These are phyloP conservation scores for Rhodophaea formosa DNA, from an alignment of 2,888 invertebrate genomes.

Conservation along the genomic window DNA sequence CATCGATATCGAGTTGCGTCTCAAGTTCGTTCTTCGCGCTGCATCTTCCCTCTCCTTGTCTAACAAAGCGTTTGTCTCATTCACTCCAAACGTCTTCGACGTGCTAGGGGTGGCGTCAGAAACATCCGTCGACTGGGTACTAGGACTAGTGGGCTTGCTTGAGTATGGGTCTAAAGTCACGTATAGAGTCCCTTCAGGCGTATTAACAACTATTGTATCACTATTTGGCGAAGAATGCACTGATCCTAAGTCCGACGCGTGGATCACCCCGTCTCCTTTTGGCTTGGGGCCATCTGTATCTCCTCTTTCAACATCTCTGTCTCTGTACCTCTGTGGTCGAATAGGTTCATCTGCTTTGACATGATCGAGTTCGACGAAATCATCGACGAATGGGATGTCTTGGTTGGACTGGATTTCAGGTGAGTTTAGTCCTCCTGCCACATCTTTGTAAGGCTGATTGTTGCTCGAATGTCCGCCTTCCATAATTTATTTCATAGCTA, in stretches of 20 bases:
- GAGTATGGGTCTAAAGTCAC: slow-evolving; percentile 69
- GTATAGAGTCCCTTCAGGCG: slow-evolving; percentile 72
- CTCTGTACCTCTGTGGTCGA: slow-evolving; percentile 44
- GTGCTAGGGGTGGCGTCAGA: slow-evolving; percentile 44
- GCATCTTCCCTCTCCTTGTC: slow-evolving; percentile 46
- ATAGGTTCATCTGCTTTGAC: slow-evolving; percentile 44
- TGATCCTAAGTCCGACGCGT: slow-evolving; percentile 61
- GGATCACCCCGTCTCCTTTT: slow-evolving; percentile 45
- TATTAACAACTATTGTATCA: slow-evolving; percentile 72
- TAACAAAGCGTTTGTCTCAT: slow-evolving; percentile 56
- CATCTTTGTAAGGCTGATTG: slow-evolving; percentile 39
- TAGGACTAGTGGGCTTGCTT: slow-evolving; percentile 44
- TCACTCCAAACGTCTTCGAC: slow-evolving; percentile 51
- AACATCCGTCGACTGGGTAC: slow-evolving; percentile 39
- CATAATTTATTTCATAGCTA: slow-evolving; percentile 63
- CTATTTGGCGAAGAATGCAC: slow-evolving; percentile 61
- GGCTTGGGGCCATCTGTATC: slow-evolving; percentile 27
- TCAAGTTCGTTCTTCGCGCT: slow-evolving; percentile 60
- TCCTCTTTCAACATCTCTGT: slow-evolving; percentile 45
- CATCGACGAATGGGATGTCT: slow-evolving; percentile 60
- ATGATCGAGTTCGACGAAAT: slow-evolving; percentile 49
- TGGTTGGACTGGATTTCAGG: slow-evolving; percentile 52
- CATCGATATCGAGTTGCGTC: slow-evolving; percentile 88
- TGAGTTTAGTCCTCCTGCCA: slow-evolving; percentile 65
- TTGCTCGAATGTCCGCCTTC: slow-evolving; percentile 38